Evolutionary conservation across 1,140 invertebrate species (phyloP).

Genomic region (Drosophila truncata): DNA sequence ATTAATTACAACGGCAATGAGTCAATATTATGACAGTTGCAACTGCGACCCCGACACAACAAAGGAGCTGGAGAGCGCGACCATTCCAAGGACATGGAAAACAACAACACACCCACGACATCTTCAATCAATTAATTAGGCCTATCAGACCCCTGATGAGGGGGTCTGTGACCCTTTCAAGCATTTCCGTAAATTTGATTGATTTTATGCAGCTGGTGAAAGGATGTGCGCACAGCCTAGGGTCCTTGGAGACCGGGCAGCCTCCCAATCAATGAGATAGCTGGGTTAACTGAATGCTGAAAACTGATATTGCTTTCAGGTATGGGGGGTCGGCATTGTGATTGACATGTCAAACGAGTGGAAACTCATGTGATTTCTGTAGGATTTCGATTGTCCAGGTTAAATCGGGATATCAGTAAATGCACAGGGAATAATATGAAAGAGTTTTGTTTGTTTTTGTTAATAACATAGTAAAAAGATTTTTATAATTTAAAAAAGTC

Average conservation of each 20-base stretch:
- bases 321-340: slow-evolving; percentile 4
- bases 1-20: slow-evolving; percentile 81
- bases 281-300: slow-evolving; percentile 7
- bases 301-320: slow-evolving; percentile 11
- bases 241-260: background rate
- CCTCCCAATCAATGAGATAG: slow-evolving; percentile 4
- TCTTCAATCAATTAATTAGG: slow-evolving; percentile 76
- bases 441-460: too few species aligned
- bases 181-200: slow-evolving; percentile 43
- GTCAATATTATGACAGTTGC: slow-evolving; percentile 82
- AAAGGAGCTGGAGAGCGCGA: background rate
- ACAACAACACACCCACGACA: slow-evolving; percentile 15
- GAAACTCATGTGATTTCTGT: slow-evolving; percentile 5
- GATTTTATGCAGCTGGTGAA: slow-evolving; percentile 59
- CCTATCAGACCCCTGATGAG: slow-evolving; percentile 12
- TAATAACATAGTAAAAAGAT: too few species aligned
- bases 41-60: slow-evolving; percentile 43
- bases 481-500: too few species aligned
- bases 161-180: slow-evolving; percentile 13
- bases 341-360: slow-evolving; percentile 13
- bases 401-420: background rate
- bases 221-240: slow-evolving; percentile 14
- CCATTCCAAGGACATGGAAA: slow-evolving; percentile 24
- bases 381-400: background rate
- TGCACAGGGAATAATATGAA: background rate